These are phyloP conservation scores for Crotophaga sulcirostris DNA, from an alignment of 2,113 vertebrate genomes.

Conservation along the genomic window DNA sequence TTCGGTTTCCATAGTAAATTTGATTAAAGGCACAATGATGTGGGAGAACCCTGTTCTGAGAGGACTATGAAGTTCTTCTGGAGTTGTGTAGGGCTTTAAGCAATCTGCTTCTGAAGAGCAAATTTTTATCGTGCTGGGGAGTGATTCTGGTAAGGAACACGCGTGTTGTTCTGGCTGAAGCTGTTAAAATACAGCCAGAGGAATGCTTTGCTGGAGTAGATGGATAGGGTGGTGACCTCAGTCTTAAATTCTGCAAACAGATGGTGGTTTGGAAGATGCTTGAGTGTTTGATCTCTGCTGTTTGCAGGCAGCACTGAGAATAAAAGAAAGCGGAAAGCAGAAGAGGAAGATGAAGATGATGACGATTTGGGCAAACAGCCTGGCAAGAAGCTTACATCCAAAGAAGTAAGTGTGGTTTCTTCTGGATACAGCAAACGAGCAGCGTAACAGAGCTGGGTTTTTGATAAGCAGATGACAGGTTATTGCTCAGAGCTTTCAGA, in stretches of 20 bases:
- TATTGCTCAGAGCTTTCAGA: background rate
- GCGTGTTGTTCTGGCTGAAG: background rate
- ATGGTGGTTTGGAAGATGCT: background rate
- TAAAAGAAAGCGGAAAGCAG: conserved; percentile 82
- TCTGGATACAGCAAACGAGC: background rate
- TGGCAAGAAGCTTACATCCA: conserved; percentile 81
- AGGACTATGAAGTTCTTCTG: background rate
- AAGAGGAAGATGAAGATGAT: conserved; percentile 62
- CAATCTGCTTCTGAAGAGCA: background rate
- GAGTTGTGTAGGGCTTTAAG: background rate
- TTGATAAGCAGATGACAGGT: accelerated
- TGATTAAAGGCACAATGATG: background rate
- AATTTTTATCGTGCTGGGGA: background rate
- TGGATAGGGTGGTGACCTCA: background rate
- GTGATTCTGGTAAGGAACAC: background rate
- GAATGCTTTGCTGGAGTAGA: background rate
- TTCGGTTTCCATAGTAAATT: background rate
- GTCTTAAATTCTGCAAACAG: background rate
- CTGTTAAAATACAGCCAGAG: background rate
- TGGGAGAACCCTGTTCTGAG: background rate
- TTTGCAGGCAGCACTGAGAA: conserved; percentile 59
- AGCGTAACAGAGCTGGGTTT: background rate
- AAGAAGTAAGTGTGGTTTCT: conserved; percentile 80
- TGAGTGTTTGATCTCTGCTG: background rate
- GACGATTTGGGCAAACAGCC: conserved; percentile 7